Evolutionary conservation across 1,140 invertebrate species (phyloP), one percentile per base, ranked within the genome.

Genomic region (Popillia japonica): DNA sequence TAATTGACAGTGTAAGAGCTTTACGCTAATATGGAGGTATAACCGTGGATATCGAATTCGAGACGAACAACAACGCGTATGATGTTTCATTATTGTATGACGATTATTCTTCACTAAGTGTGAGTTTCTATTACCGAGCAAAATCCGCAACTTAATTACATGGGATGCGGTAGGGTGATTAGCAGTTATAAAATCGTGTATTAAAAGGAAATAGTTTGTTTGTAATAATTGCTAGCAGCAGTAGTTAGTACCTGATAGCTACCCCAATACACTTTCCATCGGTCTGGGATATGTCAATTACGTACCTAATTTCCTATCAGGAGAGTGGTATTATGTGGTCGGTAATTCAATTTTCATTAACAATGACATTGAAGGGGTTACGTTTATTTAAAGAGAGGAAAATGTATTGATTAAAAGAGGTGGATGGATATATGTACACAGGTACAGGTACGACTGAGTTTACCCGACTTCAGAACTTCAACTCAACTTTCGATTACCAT

Each of bases 281-380:
- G 14, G 48, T 17, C 48, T 55, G 59, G 59, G 17, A 20, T 61
- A 27, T 22, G 22, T 68, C 61, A 68, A 68, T 68, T 68, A 68
- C 22, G 61, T 68, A 68, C 61, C 61, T 68, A 68, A 68, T 68
- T 68, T 68, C 61, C 61, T 68, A 68, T 34, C 22, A 68, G 61
- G 27, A 22, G 48, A 68, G 61, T 68, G 27, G 61, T 68, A 68
- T 68, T 68, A 68, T 68, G 61, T 34, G 61, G 61, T 68, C 22
- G 61, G 61, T 68, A 68, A 68, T 68, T 68, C 61, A 68, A 68
- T 68, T 27, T 68, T 68, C 61, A 68, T 68, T 68, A 68, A 68
- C 61, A 68, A 68, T 68, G 61, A 68, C 61, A 68, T 6, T 17
- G 22, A 68, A 20, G 61, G 61, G 61, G 61, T 14, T 68, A 17